Percentiles rank a stretch among this genome's conserved stretches.
Evolutionary conservation across 2,113 vertebrate genomes (phyloP).

Genomic region (Rhabdornis inornatus): DNA sequence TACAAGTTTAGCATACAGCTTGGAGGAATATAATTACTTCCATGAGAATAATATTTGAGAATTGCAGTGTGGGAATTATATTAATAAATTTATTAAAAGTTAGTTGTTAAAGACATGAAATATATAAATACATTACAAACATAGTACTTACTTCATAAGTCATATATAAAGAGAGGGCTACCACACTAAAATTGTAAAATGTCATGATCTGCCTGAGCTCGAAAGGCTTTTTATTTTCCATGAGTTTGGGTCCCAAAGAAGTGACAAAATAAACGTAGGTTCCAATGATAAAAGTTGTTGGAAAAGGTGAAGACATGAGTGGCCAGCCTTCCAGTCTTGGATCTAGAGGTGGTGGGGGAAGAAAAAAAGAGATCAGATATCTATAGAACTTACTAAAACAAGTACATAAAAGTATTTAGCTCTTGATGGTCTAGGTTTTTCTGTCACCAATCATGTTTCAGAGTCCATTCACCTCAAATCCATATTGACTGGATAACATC

Average conservation of each 20-base stretch:
- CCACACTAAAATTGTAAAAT: slow-evolving; percentile 89
- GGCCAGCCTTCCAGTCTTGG: slow-evolving; percentile 83
- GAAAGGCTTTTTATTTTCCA: slow-evolving; percentile 94
- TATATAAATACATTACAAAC: not conserved
- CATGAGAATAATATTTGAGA: not conserved
- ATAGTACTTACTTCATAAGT: slow-evolving; percentile 86
- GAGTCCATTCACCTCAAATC: not conserved
- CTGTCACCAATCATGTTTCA: not conserved
- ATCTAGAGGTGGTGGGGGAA: slow-evolving; percentile 70
- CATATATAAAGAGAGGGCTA: slow-evolving; percentile 91
- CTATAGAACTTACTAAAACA: not conserved
- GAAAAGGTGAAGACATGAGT: slow-evolving; percentile 91
- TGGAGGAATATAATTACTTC: not conserved
- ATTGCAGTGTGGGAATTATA: not conserved
- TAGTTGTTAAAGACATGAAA: not conserved
- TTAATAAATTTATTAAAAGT: not conserved
- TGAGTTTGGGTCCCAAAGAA: slow-evolving; percentile 87
- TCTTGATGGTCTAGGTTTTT: not conserved
- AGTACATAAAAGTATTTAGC: not conserved
- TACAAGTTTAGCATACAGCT: not conserved
- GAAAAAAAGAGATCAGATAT: not conserved
- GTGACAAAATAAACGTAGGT: slow-evolving; percentile 91
- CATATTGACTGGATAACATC: not conserved
- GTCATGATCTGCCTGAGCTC: slow-evolving; percentile 86
- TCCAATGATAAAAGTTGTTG: slow-evolving; percentile 84